A percentile compares a stretch with the other conserved stretches of the same genome.
phyloP scores from a whole-genome alignment of 2,797 vertebrate species.

The Serranus cabrilla region DNA sequence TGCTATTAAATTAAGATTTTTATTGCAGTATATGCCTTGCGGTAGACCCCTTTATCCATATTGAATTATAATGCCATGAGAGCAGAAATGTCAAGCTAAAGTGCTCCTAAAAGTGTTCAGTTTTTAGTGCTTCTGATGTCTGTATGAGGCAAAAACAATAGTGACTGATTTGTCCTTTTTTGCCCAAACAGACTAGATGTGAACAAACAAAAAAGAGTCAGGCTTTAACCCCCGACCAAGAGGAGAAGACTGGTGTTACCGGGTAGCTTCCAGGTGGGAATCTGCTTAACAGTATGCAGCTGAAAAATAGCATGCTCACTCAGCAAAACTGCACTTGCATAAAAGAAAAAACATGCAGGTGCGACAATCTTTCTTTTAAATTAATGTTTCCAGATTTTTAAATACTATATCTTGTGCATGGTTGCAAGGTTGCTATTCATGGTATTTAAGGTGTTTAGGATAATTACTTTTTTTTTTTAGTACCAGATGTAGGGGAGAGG shows the following conservation, averaged over 20 bases:
- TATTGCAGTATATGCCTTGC: background rate
- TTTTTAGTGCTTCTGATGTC: background rate
- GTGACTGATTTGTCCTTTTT: too few relatives aligned
- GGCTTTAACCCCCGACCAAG: too few relatives aligned
- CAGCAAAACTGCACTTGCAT: constrained; percentile 42
- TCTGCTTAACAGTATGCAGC: constrained; percentile 18
- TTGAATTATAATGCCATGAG: background rate
- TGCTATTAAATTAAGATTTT: background rate
- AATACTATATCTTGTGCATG: constrained; percentile 26
- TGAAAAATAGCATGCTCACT: constrained; percentile 42
- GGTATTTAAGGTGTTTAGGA: background rate
- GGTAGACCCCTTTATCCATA: background rate
- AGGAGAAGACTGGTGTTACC: too few relatives aligned
- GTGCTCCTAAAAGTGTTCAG: background rate
- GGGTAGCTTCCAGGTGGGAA: constrained; percentile 35
- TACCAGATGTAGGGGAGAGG: too few relatives aligned
- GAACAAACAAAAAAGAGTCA: too few relatives aligned
- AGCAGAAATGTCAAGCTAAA: background rate
- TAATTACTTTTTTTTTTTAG: too few relatives aligned
- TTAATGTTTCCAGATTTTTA: constrained; percentile 22
- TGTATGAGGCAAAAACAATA: background rate
- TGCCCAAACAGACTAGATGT: too few relatives aligned
- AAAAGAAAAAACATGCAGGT: constrained; percentile 32
- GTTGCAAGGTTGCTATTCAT: background rate
- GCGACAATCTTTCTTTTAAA: constrained; percentile 32